phyloP scores from a whole-genome alignment of 2,113 vertebrate genomes.

The Sakesphorus luctuosus region DNA sequence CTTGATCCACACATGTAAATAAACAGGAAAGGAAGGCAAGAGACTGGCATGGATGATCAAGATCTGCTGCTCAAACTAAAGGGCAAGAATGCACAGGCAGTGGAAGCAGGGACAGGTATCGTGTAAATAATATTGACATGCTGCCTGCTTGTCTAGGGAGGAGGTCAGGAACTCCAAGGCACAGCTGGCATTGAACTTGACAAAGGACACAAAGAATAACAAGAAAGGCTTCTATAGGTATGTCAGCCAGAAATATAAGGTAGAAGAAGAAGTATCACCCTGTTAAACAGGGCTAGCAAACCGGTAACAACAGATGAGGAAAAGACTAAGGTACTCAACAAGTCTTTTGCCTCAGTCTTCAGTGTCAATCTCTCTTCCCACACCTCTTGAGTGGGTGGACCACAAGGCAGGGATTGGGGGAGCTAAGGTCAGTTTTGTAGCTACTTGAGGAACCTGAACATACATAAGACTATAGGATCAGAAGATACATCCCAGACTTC shows the following conservation, averaged over 20 bases:
- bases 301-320: background rate
- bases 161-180: background rate
- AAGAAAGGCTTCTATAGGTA: background rate
- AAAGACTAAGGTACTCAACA: background rate
- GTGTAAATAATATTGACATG: background rate
- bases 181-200: background rate
- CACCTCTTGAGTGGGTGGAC: background rate
- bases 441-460: background rate
- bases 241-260: background rate
- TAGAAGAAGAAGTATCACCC: background rate
- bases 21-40: too few relatives aligned
- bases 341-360: background rate
- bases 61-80: background rate
- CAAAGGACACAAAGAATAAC: background rate
- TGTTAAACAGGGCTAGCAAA: background rate
- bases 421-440: background rate
- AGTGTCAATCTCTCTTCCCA: background rate
- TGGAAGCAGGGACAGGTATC: background rate
- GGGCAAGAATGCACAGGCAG: background rate
- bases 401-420: background rate
- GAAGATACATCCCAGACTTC: background rate
- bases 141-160: background rate
- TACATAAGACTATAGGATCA: background rate
- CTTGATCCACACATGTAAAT: too few relatives aligned
- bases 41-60: rapidly evolving